Base-by-base conservation (phyloP, 1,140 invertebrate genomes). In the Aphaenogaster ashmeadi region DNA sequence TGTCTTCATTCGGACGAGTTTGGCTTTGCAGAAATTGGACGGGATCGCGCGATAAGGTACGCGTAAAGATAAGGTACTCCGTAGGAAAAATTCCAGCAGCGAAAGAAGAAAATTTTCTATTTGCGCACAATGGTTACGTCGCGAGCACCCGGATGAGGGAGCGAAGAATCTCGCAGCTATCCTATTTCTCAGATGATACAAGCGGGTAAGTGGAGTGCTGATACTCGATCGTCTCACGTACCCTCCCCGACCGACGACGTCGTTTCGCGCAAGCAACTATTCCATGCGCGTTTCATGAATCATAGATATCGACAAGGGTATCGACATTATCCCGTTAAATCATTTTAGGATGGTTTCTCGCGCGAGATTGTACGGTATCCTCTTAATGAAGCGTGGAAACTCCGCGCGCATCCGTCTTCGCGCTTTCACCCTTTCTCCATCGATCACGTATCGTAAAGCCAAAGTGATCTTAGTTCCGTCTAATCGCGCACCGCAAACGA, bases 381-480 rank as follows among this genome's bases (percentile, higher is more conserved):
- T 62, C 58, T 74, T 84, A 84, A 84, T 60, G 69, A 84, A 50
- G 80, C 69, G 52, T 56, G 67, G 52, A 36, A 33, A 36, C 79
- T 44, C 66, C 36, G 15, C 15, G 47, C 62, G 47, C 50, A 71
- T 71, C 38, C 50, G 64, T 84, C 56, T 84, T 84, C 54, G 80
- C 69, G 80, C 80, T 75, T 84, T 84, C 80, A 84, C 54, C 69
- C 80, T 62, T 75, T 84, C 80, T 75, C 54, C 69, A 84, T 84
- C 80, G 58, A 84, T 84, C 80, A 84, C 44, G 72, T 84, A 84
- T 74, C 80, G 56, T 41, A 54, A 52, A 75, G 54, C 54, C 44
- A 15, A 27, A 33, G 67, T 60, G 80, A 84, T 84, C 80, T 60
- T 27, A 8, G 80, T 60, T 21, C 52, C 41, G 41, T 75, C 54